Evolutionary conservation across 2,888 invertebrate species (phyloP), one percentile per base, ranked within the genome.

Genomic region (Ypsolopha scabrella): DNA sequence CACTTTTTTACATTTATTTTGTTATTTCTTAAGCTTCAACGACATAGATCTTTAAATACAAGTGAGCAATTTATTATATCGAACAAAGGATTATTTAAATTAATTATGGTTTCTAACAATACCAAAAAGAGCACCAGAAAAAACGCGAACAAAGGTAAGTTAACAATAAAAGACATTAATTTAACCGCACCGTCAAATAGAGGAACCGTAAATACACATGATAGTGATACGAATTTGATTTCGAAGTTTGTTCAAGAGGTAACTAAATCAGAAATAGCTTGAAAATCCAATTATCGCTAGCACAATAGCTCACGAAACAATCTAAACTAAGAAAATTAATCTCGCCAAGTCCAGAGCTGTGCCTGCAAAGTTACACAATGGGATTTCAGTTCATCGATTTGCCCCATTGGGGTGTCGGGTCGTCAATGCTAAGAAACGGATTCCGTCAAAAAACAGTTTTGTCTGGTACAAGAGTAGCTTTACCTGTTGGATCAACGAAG

Each of bases 281-380:
- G 76, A 77, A 81, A 85, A 86, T 86, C 81, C 86, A 86, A 86
- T 86, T 86, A 86, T 80, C 79, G 75, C 80, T 64, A 77, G 81
- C 80, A 86, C 86, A 86, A 85, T 83, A 79, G 85, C 82, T 82
- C 82, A 82, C 85, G 82, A 85, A 85, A 86, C 86, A 85, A 86
- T 86, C 82, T 79, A 80, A 86, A 86, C 86, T 86, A 83, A 86
- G 86, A 86, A 86, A 85, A 86, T 86, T 86, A 86, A 86, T 86
- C 86, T 85, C 80, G 41, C 83, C 67, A 77, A 79, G 82, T 82
- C 82, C 80, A 80, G 81, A 70, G 71, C 80, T 77, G 81, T 76
- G 82, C 81, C 81, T 76, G 76, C 78, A 81, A 85, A 85, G 85
- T 85, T 83, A 77, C 80, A 85, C 86, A 86, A 85, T 80, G 79